Evolutionary conservation across 2,888 invertebrate species (phyloP), one percentile per base, ranked within the genome.

Genomic region (Andrena camellia): DNA sequence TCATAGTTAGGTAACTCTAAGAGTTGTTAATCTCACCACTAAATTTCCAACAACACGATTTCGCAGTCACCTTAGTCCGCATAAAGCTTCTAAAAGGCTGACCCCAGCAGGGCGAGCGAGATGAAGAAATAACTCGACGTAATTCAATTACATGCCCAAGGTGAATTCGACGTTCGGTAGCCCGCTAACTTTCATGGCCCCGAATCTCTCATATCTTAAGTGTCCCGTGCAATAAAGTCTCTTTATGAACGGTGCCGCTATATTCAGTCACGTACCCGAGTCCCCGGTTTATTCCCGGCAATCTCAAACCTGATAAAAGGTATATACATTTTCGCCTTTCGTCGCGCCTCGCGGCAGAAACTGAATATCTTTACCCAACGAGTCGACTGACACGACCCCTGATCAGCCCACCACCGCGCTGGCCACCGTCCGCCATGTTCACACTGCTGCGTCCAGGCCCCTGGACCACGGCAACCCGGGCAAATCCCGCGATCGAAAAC

Each of bases 261-360:
- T 63, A 63, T 31, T 31, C 10, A 59, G 31, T 23, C 31, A 23
- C 48, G 29, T 26, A 33, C n/a, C 17, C 31, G 23, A 17, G 10
- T 4, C 10, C 52, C 29, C 26, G 17, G 10, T 54, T 42, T 8
- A 42, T 67, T 23, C n/a, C 17, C 59, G 2, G 52, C 33, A 35
- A 8, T 31, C 23, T 74, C n/a, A 31, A 67, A 67, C 67, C 67
- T 33, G 74, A 74, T 67, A 67, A 74, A 67, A 26, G 10, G 4
- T 17, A 17, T 42, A 73, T 10, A 31, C n/a, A 67, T 6, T 2
- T 23, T 13, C n/a, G 57, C 48, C 23, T 26, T 5, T 17, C 31
- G 20, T 31, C 31, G 23, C 50, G 60, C 31, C 60, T 71, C 48
- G 48, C 29, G 8, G 4, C 6, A 17, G 10, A 31, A 17, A 31